phyloP scores from a whole-genome alignment of 2,113 vertebrate species.

The Tachysurus fulvidraco region DNA sequence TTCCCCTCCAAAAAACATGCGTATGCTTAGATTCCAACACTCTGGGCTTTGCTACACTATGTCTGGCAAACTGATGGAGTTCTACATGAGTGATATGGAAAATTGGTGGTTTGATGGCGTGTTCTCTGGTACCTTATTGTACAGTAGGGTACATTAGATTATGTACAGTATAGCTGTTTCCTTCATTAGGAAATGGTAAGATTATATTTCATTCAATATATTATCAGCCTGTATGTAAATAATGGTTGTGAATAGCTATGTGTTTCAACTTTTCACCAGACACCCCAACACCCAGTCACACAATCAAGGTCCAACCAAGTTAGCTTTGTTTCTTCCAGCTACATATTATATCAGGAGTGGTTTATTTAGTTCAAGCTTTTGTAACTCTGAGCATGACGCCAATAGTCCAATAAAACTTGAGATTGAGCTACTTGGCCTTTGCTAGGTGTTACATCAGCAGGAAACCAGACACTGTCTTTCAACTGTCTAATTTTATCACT shows the following conservation, averaged over 20 bases:
- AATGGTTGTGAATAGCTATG: no score
- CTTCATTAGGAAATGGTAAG: neutral
- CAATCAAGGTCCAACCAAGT: neutral
- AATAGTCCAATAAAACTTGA: neutral
- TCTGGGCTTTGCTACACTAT: slow-evolving; percentile 38
- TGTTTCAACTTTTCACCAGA: neutral
- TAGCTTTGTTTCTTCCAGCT: neutral
- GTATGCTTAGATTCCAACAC: slow-evolving; percentile 47
- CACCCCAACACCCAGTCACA: neutral
- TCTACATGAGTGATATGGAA: slow-evolving; percentile 30
- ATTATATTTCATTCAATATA: neutral
- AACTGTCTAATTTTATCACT: neutral
- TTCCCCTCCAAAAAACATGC: slow-evolving; percentile 46
- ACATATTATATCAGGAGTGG: neutral
- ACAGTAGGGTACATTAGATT: neutral
- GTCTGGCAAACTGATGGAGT: slow-evolving; percentile 45
- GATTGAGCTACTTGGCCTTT: neutral
- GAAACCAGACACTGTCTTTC: neutral
- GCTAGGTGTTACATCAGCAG: slow-evolving; percentile 7
- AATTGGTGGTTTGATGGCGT: neutral
- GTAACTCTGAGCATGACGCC: neutral
- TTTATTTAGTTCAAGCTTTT: neutral
- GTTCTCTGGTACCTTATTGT: neutral
- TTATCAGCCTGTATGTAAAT: no score
- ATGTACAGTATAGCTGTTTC: neutral